phyloP scores from a whole-genome alignment of 1,140 invertebrate species.

The Sweltsa coloradensis region DNA sequence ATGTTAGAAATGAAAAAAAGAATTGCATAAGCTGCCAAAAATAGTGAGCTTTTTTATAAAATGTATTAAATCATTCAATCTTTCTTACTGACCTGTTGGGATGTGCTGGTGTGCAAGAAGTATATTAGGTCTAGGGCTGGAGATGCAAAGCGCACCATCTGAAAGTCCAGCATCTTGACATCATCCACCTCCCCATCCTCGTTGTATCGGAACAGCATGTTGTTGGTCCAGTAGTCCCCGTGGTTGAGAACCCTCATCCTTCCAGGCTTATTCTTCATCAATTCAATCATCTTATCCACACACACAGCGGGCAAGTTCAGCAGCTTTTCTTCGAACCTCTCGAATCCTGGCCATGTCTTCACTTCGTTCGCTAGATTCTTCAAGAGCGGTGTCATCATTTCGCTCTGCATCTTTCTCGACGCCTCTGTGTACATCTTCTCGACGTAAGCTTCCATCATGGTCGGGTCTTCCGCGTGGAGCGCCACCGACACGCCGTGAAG shows the following conservation, averaged over 20 bases:
- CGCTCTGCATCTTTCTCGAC: not conserved
- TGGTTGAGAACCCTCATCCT: slow-evolving; percentile 12
- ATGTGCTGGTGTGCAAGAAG: slow-evolving; percentile 16
- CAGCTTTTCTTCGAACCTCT: slow-evolving; percentile 1
- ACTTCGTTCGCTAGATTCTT: not conserved
- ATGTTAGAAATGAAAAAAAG: too few species aligned
- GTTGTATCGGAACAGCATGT: slow-evolving; percentile 11
- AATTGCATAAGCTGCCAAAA: too few species aligned
- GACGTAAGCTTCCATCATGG: not conserved
- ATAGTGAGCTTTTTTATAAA: too few species aligned
- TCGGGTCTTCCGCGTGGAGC: not conserved
- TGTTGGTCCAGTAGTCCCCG: slow-evolving; percentile 15
- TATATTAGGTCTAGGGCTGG: slow-evolving; percentile 17
- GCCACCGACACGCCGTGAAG: slow-evolving; percentile 5
- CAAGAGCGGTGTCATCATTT: not conserved
- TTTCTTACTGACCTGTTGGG: too few species aligned
- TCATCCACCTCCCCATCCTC: not conserved
- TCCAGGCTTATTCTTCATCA: not conserved
- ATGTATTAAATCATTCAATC: too few species aligned
- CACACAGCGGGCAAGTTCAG: not conserved
- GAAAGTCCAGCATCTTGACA: slow-evolving; percentile 17
- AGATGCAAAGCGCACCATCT: slow-evolving; percentile 13
- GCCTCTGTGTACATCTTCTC: not conserved
- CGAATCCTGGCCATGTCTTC: not conserved
- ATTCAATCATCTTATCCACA: not conserved